These are phyloP conservation scores for Corythornis cristatus DNA, from an alignment of 2,113 vertebrate genomes.

Conservation along the genomic window DNA sequence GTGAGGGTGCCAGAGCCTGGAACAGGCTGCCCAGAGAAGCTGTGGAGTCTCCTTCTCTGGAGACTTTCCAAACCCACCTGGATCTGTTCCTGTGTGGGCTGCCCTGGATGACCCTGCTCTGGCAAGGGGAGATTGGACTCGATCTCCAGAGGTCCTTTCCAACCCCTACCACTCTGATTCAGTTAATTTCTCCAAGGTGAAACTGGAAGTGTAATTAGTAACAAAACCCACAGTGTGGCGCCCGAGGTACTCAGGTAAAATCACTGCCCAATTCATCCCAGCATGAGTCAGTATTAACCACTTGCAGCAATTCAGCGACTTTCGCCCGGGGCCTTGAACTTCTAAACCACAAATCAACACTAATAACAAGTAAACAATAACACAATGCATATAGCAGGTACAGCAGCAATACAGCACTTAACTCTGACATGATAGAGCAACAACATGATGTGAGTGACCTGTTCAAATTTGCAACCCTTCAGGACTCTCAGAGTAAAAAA, in stretches of 20 bases:
- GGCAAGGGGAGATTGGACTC: no score
- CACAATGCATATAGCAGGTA: neutral
- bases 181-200: neutral
- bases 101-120: no score
- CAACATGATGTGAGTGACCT: neutral
- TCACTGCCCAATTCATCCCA: neutral
- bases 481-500: neutral
- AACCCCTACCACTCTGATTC: no score
- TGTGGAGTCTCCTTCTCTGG: no score
- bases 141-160: no score
- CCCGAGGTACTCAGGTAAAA: neutral
- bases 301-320: neutral
- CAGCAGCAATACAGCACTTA: neutral
- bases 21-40: no score
- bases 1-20: no score
- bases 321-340: neutral
- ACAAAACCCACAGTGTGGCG: neutral
- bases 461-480: neutral
- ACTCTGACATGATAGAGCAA: neutral
- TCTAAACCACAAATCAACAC: neutral
- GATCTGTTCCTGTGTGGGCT: no score
- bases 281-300: neutral
- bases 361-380: neutral
- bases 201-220: neutral
- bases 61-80: no score